These are phyloP conservation scores for Plebejus anna DNA, from an alignment of 2,888 invertebrate genomes.

Conservation along the genomic window DNA sequence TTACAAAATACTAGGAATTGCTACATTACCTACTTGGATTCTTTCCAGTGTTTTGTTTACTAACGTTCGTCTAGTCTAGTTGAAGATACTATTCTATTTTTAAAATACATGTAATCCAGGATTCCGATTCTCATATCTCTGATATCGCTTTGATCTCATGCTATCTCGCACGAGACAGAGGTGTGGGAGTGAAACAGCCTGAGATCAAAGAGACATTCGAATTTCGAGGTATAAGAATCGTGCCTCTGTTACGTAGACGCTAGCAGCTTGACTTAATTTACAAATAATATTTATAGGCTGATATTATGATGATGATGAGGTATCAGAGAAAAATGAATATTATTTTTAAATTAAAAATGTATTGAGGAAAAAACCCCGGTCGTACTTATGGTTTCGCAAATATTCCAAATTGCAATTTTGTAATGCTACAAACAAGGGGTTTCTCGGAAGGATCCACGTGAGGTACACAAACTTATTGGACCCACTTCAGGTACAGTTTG, in stretches of 20 bases:
- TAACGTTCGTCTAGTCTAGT: constrained; percentile 28
- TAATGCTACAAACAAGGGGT: not conserved
- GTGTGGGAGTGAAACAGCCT: too few species aligned
- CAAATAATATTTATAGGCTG: too few species aligned
- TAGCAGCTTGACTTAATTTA: too few species aligned
- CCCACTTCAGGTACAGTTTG: not conserved
- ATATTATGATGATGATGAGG: too few species aligned
- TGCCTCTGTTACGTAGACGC: too few species aligned
- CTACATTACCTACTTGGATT: constrained; percentile 38
- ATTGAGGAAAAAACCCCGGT: too few species aligned
- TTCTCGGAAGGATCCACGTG: constrained; percentile 13
- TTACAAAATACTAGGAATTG: constrained; percentile 31
- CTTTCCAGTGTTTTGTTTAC: constrained; percentile 39
- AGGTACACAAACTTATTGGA: not conserved
- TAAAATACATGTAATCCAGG: not conserved
- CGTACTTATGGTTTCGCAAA: not conserved
- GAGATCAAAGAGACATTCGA: too few species aligned
- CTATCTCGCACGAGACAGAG: too few species aligned
- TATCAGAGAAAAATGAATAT: not conserved
- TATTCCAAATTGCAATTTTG: not conserved
- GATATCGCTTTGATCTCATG: too few species aligned
- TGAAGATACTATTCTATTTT: not conserved
- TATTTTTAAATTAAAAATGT: too few species aligned
- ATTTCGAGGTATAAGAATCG: too few species aligned
- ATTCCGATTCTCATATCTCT: too few species aligned